Base-by-base conservation (phyloP, 2,888 invertebrate genomes). In the Euphydryas editha region DNA sequence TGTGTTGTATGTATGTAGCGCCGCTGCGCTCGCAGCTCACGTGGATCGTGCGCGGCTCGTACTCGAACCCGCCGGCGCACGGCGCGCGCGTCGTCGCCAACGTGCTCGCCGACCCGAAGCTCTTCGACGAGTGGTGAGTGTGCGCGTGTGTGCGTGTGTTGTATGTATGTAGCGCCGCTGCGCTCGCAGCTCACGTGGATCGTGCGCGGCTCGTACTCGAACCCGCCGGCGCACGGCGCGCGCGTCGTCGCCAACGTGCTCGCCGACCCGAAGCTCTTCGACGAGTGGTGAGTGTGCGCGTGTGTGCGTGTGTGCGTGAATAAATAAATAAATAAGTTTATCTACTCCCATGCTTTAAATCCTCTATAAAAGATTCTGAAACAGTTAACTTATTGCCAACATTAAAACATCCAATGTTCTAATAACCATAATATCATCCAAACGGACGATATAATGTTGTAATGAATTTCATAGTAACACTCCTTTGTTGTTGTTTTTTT, bases 1-100 rank as follows among this genome's bases (percentile, higher is more conserved):
- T 24, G 39, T 39, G 39, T 24, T 2, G 39, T 39, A 8, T 39
- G 39, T 39, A 10, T 15, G 39, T 3, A 13, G 15, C 39, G 2
- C 15, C 15, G 15, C 13, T 39, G 6, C 15, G 39, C 82, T 98
- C 99, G 15, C 24, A 24, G 24, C 88, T 99, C 71, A 98, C 98
- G 69, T 92, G 98, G 76, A 90, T 97, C 44, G 95, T 99, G 63
- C 95, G 99, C 86, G 97, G 96, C 69, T 96, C 96, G 94, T 99
- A 99, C 93, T 99, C 99, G 72, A 99, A 98, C 93, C 99, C 99
- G 71, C 99, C 99, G 7, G 97, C 96, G 78, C 99, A 98, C 90
- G 99, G 99, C 63, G 98, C 97, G 13, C 94, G 98, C 71, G 95
- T 99, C 78, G 98, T 99, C 10, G 94, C 96, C 63, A 95, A 95